Evolutionary conservation across 2,113 vertebrate genomes (phyloP).

Genomic region (Ceyx margarethae): DNA sequence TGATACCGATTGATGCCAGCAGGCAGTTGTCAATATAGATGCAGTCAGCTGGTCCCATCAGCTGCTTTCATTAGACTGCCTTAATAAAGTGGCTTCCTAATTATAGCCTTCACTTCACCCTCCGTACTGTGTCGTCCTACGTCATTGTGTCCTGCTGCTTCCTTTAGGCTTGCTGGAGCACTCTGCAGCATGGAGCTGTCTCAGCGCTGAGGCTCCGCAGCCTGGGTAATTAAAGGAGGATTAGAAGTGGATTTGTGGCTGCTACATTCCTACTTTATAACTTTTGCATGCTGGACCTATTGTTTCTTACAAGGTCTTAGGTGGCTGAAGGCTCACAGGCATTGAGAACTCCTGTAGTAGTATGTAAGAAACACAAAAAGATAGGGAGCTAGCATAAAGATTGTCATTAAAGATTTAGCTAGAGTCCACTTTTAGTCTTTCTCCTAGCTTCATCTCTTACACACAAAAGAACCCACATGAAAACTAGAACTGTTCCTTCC

Average conservation of each 20-base stretch:
- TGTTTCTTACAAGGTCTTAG: neutral
- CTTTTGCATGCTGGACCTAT: neutral
- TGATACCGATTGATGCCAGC: neutral
- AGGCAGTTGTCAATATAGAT: neutral
- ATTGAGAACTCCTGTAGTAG: neutral
- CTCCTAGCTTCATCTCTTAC: neutral
- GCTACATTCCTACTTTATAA: neutral
- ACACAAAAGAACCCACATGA: neutral
- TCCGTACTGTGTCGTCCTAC: neutral
- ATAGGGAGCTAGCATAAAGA: neutral
- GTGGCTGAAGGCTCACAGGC: neutral
- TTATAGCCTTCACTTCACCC: neutral
- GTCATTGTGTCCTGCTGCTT: neutral
- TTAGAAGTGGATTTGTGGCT: conserved; percentile 16
- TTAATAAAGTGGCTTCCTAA: conserved; percentile 34
- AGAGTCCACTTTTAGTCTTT: neutral
- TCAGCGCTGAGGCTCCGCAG: neutral
- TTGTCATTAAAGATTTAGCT: neutral
- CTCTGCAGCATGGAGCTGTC: neutral
- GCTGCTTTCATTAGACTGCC: conserved; percentile 4
- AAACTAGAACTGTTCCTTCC: neutral
- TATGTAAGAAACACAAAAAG: neutral
- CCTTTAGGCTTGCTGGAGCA: neutral
- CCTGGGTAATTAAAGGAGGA: neutral
- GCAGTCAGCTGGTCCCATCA: conserved; percentile 29